Base-by-base conservation (phyloP, 1,140 invertebrate species). In the Ips typographus region DNA sequence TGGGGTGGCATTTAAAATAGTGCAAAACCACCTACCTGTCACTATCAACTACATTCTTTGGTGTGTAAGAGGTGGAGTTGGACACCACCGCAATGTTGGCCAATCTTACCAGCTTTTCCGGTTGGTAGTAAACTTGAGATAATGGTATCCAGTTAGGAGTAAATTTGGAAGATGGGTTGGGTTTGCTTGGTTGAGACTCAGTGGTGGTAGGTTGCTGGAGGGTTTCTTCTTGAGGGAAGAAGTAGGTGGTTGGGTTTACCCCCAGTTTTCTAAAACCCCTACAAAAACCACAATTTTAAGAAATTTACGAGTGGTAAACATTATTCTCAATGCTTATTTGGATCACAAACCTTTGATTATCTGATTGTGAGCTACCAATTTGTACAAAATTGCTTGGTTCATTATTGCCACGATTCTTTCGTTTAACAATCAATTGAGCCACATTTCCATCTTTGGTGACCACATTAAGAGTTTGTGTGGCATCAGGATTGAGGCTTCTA, bases 361-460 rank as follows among this genome's bases (percentile, higher is more conserved):
- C 5, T 36, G 39, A 8, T 59, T 42, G 57, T 42, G 40, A 5
- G 42, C 4, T 56, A n/a, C 40, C 49, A 39, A 65, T 63, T 42
- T 65, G 39, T 36, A 65, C 40, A 40, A 52, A 56, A 38, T 47
- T 59, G 43, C 40, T 67, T 40, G 36, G 36, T 8, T 47, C 53
- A 60, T 42, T 40, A 5, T 47, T 4, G 36, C 22, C 40, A 36
- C 55, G 40, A 65, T 88, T 88, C 65, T 87, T 86, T 77, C 90
- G 88, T 77, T 91, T 92, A 1, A 94, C 90, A 43, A 93, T 88
- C 6, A 93, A 80, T 68, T 91, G 90, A 0, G 91, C 89, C 1
- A 91, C 76, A 53, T 87, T 89, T 5, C 91, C 91, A 7, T 88
- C 86, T 75, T 86, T 87, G 0, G 90, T 91, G 65, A 88, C 85